Conservation (phyloP, 1,140 invertebrate genomes). For the Campoletis sonorensis region DNA sequence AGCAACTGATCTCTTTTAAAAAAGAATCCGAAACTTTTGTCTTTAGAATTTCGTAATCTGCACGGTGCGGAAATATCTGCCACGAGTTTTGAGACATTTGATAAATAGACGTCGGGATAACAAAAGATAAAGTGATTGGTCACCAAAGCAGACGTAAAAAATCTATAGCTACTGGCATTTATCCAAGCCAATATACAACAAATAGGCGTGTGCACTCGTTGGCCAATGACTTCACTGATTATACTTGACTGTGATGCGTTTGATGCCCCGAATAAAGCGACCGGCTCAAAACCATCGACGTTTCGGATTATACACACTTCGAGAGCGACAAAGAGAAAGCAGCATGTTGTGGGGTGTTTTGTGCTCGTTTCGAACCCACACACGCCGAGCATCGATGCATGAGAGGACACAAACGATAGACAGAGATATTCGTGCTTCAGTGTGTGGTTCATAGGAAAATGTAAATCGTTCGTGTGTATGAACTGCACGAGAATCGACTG, state of each 20-base stretch:
- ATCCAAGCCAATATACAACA: neutral
- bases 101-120: neutral
- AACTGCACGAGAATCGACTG: constrained; percentile 54
- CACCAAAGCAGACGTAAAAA: neutral
- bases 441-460: constrained; percentile 17
- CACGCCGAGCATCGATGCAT: neutral
- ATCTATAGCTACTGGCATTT: constrained; percentile 3
- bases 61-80: too few species aligned
- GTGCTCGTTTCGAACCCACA: constrained; percentile 10
- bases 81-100: too few species aligned
- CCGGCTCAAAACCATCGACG: constrained; percentile 54
- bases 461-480: constrained; percentile 70
- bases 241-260: constrained; percentile 19
- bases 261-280: constrained; percentile 8
- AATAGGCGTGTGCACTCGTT: neutral
- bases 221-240: neutral
- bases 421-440: neutral
- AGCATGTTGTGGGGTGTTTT: constrained; percentile 11
- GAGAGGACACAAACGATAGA: neutral
- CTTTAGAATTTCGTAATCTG: too few species aligned
- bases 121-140: neutral
- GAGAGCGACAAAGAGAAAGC: neutral
- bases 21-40: too few species aligned
- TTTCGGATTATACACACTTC: constrained; percentile 60
- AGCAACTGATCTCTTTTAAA: too few species aligned